Percentiles rank a stretch among this genome's conserved stretches.
Evolutionary conservation across 2,113 vertebrate genomes (phyloP).

Genomic region (Hippocampus guttulatus): DNA sequence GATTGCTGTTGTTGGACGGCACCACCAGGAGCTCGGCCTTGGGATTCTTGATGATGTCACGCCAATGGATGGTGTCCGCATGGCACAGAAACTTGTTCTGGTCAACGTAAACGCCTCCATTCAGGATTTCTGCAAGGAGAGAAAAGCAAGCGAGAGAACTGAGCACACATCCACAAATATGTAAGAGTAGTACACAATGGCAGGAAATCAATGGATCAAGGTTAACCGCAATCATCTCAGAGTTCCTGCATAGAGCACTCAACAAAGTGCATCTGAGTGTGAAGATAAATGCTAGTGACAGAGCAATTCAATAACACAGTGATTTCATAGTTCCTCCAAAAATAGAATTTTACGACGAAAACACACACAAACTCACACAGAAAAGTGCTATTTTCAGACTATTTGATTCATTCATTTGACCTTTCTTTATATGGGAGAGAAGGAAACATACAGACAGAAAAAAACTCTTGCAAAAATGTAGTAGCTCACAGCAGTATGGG

Average conservation of each 20-base stretch:
- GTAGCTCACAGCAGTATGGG: neutral
- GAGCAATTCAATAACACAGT: conserved; percentile 48
- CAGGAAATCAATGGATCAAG: conserved; percentile 67
- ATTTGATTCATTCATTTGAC: neutral
- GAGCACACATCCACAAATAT: conserved; percentile 29
- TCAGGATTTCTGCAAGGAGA: conserved; percentile 83
- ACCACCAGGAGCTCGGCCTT: conserved; percentile 90
- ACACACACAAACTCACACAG: neutral
- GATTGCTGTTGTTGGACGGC: conserved; percentile 88
- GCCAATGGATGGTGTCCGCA: conserved; percentile 94
- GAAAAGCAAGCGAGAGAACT: conserved; percentile 25
- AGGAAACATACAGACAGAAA: neutral
- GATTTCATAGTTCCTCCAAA: conserved; percentile 18
- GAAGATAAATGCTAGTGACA: conserved; percentile 64
- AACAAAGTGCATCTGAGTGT: conserved; percentile 49
- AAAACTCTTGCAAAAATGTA: neutral
- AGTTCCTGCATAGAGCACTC: conserved; percentile 34
- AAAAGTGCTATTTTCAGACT: neutral
- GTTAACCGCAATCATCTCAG: conserved; percentile 50
- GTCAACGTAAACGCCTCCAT: conserved; percentile 92
- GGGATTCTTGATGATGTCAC: conserved; percentile 90
- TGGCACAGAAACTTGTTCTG: conserved; percentile 97
- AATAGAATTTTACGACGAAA: conserved; percentile 10
- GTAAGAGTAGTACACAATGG: conserved; percentile 37
- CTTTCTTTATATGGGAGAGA: neutral